Conservation (phyloP, 2,888 invertebrate species). For the Sinelater perroti region DNA sequence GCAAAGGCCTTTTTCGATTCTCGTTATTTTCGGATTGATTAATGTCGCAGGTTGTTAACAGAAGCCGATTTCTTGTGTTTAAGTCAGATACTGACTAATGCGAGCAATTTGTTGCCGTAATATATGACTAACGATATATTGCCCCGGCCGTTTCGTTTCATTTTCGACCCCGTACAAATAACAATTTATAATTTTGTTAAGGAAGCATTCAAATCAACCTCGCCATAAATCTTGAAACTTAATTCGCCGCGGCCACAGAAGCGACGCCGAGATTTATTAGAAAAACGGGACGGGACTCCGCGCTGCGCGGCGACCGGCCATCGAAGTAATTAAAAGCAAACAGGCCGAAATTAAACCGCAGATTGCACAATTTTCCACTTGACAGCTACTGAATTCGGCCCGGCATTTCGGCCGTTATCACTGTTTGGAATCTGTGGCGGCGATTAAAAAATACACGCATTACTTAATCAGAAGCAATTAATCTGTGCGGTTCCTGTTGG, state of each 20-base stretch:
- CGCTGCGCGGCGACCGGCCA: too few relatives aligned
- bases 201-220: conserved; percentile 2
- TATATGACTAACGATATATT: conserved; percentile 22
- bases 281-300: too few relatives aligned
- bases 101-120: conserved; percentile 28
- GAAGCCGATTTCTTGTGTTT: conserved; percentile 29
- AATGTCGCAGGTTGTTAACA: conserved; percentile 24
- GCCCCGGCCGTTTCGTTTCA: not conserved
- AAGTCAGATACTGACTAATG: conserved; percentile 28
- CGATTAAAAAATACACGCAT: conserved; percentile 8
- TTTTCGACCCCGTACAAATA: conserved; percentile 9
- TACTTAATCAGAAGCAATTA: conserved; percentile 17
- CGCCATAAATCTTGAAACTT: too few relatives aligned
- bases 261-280: too few relatives aligned
- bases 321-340: not conserved
- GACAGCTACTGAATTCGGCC: conserved; percentile 18
- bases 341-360: not conserved
- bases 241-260: too few relatives aligned
- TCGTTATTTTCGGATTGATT: conserved; percentile 33
- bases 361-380: conserved; percentile 7
- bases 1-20: conserved; percentile 23
- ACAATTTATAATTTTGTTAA: conserved; percentile 12
- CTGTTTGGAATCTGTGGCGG: conserved; percentile 9
- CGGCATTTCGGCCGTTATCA: conserved; percentile 6
- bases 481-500: conserved; percentile 1